These are phyloP conservation scores for Poeciliopsis turneri DNA, from an alignment of 2,797 vertebrate genomes.

Conservation along the genomic window DNA sequence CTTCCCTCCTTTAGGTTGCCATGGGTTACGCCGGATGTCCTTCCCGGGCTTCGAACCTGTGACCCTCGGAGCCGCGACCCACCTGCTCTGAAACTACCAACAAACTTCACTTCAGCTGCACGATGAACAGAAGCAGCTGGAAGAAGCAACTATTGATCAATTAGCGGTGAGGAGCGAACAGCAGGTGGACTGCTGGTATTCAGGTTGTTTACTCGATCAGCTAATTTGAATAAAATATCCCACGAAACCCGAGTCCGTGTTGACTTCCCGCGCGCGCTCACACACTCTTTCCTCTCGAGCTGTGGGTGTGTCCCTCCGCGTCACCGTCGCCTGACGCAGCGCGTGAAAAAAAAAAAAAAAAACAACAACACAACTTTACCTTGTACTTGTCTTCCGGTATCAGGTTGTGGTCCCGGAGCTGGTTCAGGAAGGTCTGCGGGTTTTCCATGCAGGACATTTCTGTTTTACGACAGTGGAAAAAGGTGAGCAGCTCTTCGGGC, in stretches of 20 bases:
- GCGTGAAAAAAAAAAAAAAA: neutral
- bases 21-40: neutral
- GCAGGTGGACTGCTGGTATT: neutral
- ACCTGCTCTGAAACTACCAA: neutral
- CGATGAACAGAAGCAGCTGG: neutral
- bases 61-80: neutral
- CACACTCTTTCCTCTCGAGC: too few species aligned
- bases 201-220: neutral
- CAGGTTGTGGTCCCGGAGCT: constrained; percentile 74
- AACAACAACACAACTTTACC: constrained; percentile 43
- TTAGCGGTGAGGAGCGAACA: neutral
- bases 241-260: neutral
- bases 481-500: constrained; percentile 28
- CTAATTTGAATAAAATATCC: neutral
- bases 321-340: too few species aligned
- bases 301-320: neutral
- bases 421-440: constrained; percentile 66
- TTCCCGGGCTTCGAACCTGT: neutral
- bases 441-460: constrained; percentile 72
- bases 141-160: neutral
- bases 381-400: constrained; percentile 57
- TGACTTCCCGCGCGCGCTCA: neutral
- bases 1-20: neutral
- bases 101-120: neutral
- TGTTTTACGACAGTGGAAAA: constrained; percentile 70